These are phyloP conservation scores for Lophochroa leadbeateri DNA, from an alignment of 2,113 vertebrate genomes.

Conservation along the genomic window DNA sequence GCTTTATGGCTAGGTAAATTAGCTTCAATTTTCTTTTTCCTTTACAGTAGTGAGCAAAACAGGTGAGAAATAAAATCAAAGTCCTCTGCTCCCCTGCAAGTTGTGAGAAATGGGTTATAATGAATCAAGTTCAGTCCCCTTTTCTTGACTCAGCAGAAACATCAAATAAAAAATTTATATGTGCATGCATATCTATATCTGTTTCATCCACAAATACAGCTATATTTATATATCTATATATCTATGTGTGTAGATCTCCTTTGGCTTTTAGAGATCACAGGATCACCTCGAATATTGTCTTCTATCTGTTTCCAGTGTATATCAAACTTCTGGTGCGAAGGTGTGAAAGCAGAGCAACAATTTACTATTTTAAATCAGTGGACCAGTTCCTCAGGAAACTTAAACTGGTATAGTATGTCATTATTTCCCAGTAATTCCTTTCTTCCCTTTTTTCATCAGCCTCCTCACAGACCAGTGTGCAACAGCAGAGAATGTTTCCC, in stretches of 20 bases:
- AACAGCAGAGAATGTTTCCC: background rate
- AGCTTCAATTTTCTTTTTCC: background rate
- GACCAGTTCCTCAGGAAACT: background rate
- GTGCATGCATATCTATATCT: background rate
- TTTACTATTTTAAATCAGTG: background rate
- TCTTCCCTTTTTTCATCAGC: background rate
- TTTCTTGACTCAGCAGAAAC: background rate
- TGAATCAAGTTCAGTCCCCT: background rate
- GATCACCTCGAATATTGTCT: background rate
- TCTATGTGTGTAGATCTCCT: background rate
- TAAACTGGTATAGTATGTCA: background rate
- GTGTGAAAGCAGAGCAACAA: background rate
- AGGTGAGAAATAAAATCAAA: slow-evolving; percentile 49
- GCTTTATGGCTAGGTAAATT: slow-evolving; percentile 44
- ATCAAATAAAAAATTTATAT: background rate
- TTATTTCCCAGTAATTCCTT: background rate
- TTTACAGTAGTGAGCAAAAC: slow-evolving; percentile 8
- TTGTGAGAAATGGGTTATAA: slow-evolving; percentile 9
- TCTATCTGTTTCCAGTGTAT: background rate
- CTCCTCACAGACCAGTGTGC: background rate
- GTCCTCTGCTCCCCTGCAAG: background rate
- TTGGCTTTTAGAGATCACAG: background rate
- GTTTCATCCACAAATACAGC: background rate
- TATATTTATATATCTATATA: background rate
- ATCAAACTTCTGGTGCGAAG: background rate